Evolutionary conservation across 2,888 invertebrate species (phyloP), one percentile per base, ranked within the genome.

Genomic region (Phragmatobia fuliginosa): DNA sequence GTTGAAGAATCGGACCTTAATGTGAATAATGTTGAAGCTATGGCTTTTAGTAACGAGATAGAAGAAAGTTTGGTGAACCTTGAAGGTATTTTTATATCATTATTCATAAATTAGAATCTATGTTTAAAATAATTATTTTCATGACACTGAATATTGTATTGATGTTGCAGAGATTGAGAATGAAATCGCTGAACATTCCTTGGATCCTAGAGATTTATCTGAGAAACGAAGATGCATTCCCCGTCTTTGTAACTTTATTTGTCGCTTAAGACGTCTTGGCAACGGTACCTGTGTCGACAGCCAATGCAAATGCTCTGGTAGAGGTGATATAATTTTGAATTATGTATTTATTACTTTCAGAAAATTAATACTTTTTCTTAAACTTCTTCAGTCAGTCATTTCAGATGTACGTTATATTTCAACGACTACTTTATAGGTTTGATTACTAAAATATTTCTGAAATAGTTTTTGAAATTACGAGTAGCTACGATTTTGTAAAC

Each of bases 301-400:
- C 8, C 63, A n/a, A 16, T 64, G 63, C 49, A 25, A 64, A 49
- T 64, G 63, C 49, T 16, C 63, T 33, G 25, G 32, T 6, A 56
- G 4, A 56, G 56, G 28, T 56, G 16, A 28, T 28, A 28, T 28
- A 6, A 6, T 14, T 28, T 52, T 52, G 14, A 25, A 11, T 52
- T 52, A 28, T n/a, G n/a, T n/a, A n/a, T n/a, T n/a, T n/a, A n/a
- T n/a, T n/a, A n/a, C n/a, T n/a, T n/a, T n/a, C 28, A 52, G 11
- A 11, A 52, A 25, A 25, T 25, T 25, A 25, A 1, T 2, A 56
- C 10, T 28, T 6, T 4, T 56, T 25, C 25, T 25, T 56, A 16
- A 28, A 56, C 3, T 25, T n/a, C 10, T 49, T n/a, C n/a, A n/a
- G 1, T 1, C n/a, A 49, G n/a, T 49, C 3, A 49, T 3, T 2